These are phyloP conservation scores for Drosophila pruinosa DNA, from an alignment of 1,140 invertebrate species.

Conservation along the genomic window DNA sequence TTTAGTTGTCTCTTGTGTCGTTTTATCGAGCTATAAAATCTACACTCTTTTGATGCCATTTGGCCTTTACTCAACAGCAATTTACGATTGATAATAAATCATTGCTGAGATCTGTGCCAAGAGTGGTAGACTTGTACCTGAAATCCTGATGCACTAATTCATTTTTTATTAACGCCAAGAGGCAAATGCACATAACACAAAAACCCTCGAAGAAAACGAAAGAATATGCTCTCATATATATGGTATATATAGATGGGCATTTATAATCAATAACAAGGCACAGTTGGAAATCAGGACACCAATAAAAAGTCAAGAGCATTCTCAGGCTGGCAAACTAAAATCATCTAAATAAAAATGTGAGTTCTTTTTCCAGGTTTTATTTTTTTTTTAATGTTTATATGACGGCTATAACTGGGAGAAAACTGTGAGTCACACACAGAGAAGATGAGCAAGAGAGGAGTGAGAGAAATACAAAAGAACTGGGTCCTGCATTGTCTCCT, in stretches of 20 bases:
- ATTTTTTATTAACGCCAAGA: slow-evolving; percentile 73
- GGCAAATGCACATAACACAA: slow-evolving; percentile 7
- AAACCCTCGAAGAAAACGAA: slow-evolving; percentile 5
- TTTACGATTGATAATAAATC: slow-evolving; percentile 76
- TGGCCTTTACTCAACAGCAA: slow-evolving; percentile 36
- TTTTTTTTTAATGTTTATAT: slow-evolving; percentile 70
- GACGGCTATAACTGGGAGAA: slow-evolving; percentile 48
- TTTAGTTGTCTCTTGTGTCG: background rate
- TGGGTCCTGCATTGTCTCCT: slow-evolving; percentile 46
- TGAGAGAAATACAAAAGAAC: slow-evolving; percentile 42
- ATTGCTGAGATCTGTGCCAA: slow-evolving; percentile 18
- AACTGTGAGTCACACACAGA: slow-evolving; percentile 13
- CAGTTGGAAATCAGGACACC: slow-evolving; percentile 78
- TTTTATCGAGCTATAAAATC: slow-evolving; percentile 48
- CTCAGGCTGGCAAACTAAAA: slow-evolving; percentile 38
- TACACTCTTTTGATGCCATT: slow-evolving; percentile 30
- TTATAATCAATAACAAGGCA: slow-evolving; percentile 70
- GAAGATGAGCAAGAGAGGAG: background rate
- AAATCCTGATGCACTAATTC: slow-evolving; percentile 69
- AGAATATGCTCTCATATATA: background rate
- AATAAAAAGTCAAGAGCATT: slow-evolving; percentile 58
- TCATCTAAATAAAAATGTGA: slow-evolving; percentile 69
- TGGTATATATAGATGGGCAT: slow-evolving; percentile 2
- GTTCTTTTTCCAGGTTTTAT: background rate
- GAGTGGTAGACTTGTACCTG: background rate